Evolutionary conservation across 2,888 invertebrate species (phyloP).

Genomic region (Acanthoscelides obtectus): DNA sequence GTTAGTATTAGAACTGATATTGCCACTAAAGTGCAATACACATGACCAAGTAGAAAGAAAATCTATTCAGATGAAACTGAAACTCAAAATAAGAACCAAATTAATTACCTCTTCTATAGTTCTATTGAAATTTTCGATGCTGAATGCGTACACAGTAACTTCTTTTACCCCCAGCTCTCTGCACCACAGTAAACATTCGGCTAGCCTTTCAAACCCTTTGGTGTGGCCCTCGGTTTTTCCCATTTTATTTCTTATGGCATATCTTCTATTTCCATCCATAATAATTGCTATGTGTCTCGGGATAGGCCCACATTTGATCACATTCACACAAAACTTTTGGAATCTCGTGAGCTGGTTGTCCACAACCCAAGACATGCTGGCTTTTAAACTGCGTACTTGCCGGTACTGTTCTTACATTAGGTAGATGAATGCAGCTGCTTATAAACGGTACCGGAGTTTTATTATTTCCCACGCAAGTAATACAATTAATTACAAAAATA

Average conservation of each 20-base stretch:
- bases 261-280: conserved; percentile 98
- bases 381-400: no score
- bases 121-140: conserved; percentile 97
- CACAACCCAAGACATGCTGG: conserved; percentile 70
- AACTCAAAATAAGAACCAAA: neutral
- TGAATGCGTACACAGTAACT: conserved; percentile 98
- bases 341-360: conserved; percentile 70
- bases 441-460: neutral
- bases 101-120: conserved; percentile 64
- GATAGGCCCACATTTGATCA: conserved; percentile 76
- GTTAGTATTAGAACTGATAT: no score
- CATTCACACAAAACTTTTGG: conserved; percentile 66
- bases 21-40: no score
- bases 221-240: conserved; percentile 77
- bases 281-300: conserved; percentile 95
- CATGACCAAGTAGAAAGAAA: neutral
- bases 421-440: neutral
- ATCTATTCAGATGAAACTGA: neutral
- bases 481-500: neutral
- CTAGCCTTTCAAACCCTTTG: conserved; percentile 76
- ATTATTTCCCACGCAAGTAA: neutral
- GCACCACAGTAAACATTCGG: conserved; percentile 79
- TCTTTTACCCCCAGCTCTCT: conserved; percentile 85
- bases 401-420: no score
- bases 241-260: conserved; percentile 75